These are phyloP conservation scores for Nomada lathburiana DNA, from an alignment of 2,888 invertebrate genomes.

Conservation along the genomic window DNA sequence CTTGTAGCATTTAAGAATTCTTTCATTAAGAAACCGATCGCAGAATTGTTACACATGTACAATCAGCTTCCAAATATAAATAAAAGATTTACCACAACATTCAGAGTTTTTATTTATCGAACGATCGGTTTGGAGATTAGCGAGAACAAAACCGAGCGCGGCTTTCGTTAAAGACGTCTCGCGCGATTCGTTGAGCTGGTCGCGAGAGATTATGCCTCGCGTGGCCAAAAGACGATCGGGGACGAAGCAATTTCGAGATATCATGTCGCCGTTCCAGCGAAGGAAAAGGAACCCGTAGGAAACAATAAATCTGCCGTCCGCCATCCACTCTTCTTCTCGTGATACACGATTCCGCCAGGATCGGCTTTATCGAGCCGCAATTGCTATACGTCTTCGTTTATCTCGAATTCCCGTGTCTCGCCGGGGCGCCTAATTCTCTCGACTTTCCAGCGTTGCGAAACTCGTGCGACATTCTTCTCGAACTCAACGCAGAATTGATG, in stretches of 20 bases:
- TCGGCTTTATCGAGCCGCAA: constrained; percentile 63
- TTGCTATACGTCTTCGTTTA: constrained; percentile 67
- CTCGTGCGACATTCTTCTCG: neutral
- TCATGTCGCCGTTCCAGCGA: constrained; percentile 65
- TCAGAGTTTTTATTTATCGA: too few species aligned
- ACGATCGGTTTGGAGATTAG: neutral
- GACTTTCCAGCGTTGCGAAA: neutral
- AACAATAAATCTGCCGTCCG: constrained; percentile 69
- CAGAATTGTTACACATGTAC: too few species aligned
- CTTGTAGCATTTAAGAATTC: too few species aligned
- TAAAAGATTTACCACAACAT: too few species aligned
- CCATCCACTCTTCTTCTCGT: constrained; percentile 19
- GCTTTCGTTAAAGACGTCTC: neutral
- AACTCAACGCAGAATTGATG: neutral
- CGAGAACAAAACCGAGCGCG: neutral
- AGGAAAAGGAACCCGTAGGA: constrained; percentile 53
- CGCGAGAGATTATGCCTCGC: constrained; percentile 35
- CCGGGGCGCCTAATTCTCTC: neutral
- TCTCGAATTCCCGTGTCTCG: neutral
- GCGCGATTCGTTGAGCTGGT: neutral
- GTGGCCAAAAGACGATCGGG: neutral
- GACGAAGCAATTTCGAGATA: constrained; percentile 71
- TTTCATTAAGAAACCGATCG: too few species aligned
- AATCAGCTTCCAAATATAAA: too few species aligned
- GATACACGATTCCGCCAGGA: constrained; percentile 34